Evolutionary conservation across 2,113 vertebrate species (phyloP).

Genomic region (Tachysurus fulvidraco): DNA sequence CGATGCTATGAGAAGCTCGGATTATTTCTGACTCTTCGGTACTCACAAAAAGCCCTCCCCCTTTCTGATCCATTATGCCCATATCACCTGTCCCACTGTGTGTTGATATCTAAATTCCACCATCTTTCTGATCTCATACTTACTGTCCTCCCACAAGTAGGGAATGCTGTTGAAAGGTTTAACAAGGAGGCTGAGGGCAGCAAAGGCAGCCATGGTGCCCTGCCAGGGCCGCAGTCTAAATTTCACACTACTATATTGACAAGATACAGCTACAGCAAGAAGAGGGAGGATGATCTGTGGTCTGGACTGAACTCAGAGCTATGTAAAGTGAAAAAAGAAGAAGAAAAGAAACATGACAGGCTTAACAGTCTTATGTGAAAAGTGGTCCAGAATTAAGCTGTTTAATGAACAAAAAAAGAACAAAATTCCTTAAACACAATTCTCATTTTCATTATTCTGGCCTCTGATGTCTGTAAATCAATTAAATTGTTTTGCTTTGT

Average conservation of each 20-base stretch:
- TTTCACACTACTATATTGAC: constrained; percentile 44
- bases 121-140: constrained; percentile 65
- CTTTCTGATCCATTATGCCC: constrained; percentile 68
- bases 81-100: constrained; percentile 69
- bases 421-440: background rate
- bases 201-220: constrained; percentile 44
- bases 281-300: constrained; percentile 25
- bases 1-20: constrained; percentile 39
- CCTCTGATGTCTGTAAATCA: background rate
- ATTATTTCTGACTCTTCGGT: constrained; percentile 55
- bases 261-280: constrained; percentile 19
- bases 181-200: constrained; percentile 38
- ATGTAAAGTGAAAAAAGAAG: background rate
- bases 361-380: background rate
- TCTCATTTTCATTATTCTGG: background rate
- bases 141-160: constrained; percentile 64
- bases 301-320: background rate
- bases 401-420: background rate
- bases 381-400: background rate
- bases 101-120: constrained; percentile 72
- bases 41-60: constrained; percentile 44
- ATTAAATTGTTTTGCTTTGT: background rate
- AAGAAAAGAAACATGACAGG: background rate
- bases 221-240: constrained; percentile 46
- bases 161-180: constrained; percentile 46